Conservation (phyloP, 2,113 vertebrate species). For the Oostethus manadensis region DNA sequence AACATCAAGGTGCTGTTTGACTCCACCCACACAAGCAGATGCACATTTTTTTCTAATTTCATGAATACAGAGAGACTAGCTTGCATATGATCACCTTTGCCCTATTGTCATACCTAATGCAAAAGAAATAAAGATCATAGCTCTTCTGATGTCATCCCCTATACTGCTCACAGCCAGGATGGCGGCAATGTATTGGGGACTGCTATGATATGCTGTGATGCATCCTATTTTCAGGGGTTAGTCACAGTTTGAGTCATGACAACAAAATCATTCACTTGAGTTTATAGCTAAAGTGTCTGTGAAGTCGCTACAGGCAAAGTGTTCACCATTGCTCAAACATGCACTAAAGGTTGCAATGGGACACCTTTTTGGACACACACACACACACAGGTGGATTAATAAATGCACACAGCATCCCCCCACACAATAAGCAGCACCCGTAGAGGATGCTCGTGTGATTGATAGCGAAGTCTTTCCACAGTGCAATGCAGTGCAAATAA, state of each 20-base stretch:
- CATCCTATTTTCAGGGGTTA: no score
- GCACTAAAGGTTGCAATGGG: neutral
- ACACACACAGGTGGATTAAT: constrained; percentile 4
- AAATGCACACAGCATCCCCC: constrained; percentile 22
- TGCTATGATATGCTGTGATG: no score
- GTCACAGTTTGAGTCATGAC: no score
- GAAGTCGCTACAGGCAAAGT: constrained; percentile 14
- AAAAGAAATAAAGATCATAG: no score
- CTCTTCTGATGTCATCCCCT: no score
- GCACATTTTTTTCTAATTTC: neutral
- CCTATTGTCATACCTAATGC: no score
- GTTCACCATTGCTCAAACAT: constrained; percentile 14
- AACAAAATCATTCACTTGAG: no score
- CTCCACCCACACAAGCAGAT: constrained; percentile 3
- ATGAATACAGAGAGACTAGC: no score
- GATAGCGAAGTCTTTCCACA: constrained; percentile 14
- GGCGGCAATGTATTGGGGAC: no score
- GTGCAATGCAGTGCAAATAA: constrained; percentile 6
- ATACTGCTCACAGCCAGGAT: neutral
- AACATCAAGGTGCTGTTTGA: constrained; percentile 3
- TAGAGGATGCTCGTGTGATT: constrained; percentile 36
- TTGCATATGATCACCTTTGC: no score
- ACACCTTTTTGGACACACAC: constrained; percentile 5
- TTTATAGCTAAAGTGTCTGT: no score
- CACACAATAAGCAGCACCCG: neutral